Conservation (phyloP, 1,140 invertebrate species). For the Idris sp. region DNA sequence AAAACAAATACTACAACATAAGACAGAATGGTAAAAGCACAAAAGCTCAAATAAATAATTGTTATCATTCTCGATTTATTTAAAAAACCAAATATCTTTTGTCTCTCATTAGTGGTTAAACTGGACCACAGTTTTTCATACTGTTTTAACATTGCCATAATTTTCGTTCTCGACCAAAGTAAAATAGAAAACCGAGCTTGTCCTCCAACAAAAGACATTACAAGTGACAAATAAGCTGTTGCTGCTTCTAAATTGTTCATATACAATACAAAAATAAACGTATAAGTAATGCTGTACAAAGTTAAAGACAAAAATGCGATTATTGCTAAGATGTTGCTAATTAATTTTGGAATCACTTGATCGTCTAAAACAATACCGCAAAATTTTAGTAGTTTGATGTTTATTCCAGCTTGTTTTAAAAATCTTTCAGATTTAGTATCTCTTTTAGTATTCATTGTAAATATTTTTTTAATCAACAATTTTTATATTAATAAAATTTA, state of each 20-base stretch:
- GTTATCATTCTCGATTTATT: slow-evolving; percentile 48
- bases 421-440: not conserved
- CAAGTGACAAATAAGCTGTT: slow-evolving; percentile 52
- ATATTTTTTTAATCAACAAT: too few relatives aligned
- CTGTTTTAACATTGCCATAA: slow-evolving; percentile 36
- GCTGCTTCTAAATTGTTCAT: slow-evolving; percentile 19
- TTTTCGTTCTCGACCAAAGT: slow-evolving; percentile 22
- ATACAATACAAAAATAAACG: slow-evolving; percentile 27
- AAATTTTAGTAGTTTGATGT: slow-evolving; percentile 44
- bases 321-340: slow-evolving; percentile 21
- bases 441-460: not conserved
- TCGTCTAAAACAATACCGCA: slow-evolving; percentile 42
- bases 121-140: slow-evolving; percentile 53
- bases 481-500: too few relatives aligned
- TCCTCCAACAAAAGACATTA: slow-evolving; percentile 56
- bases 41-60: slow-evolving; percentile 47
- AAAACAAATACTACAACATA: slow-evolving; percentile 55
- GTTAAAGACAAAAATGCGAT: slow-evolving; percentile 40
- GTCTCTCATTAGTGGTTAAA: slow-evolving; percentile 31
- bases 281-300: slow-evolving; percentile 38
- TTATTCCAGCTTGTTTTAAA: slow-evolving; percentile 41
- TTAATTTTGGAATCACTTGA: not conserved
- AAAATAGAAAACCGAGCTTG: slow-evolving; percentile 54
- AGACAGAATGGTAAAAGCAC: slow-evolving; percentile 56
- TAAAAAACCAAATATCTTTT: slow-evolving; percentile 36